Conservation (phyloP, 2,888 invertebrate genomes). For the Hofmannophila pseudospretella region DNA sequence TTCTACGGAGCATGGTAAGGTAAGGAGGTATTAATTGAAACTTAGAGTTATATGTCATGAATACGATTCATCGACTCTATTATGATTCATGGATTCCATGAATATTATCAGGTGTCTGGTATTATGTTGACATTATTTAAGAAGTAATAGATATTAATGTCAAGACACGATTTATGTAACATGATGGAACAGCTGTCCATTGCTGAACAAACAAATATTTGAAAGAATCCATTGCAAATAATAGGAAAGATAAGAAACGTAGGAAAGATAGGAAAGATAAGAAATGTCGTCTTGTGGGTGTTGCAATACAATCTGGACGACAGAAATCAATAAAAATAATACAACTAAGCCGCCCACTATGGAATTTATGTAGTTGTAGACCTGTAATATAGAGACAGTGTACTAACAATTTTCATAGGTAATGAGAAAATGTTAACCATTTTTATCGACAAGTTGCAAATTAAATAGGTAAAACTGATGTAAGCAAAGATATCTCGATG, state of each 20-base stretch:
- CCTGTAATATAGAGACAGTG: no score
- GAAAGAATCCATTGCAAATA: not conserved
- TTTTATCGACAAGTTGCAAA: no score
- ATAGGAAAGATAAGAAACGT: no score
- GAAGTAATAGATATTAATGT: not conserved
- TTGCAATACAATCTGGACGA: constrained; percentile 2
- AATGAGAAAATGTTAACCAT: no score
- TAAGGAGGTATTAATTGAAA: constrained; percentile 21
- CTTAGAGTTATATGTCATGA: constrained; percentile 17
- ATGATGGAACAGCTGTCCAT: not conserved
- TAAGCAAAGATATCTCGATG: no score
- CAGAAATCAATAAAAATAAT: constrained; percentile 1
- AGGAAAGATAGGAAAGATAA: no score
- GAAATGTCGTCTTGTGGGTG: constrained; percentile 27
- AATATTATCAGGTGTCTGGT: constrained; percentile 9
- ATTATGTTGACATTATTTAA: constrained; percentile 10
- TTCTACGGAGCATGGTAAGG: constrained; percentile 11
- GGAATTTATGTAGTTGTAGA: not conserved
- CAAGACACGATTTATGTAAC: not conserved
- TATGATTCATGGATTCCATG: constrained; percentile 2
- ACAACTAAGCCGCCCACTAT: not conserved
- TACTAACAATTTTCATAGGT: no score
- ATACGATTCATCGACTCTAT: not conserved
- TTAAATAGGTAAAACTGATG: no score
- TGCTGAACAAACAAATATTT: not conserved